phyloP scores from a whole-genome alignment of 2,797 vertebrate genomes.

The Malacoctenus gilli region DNA sequence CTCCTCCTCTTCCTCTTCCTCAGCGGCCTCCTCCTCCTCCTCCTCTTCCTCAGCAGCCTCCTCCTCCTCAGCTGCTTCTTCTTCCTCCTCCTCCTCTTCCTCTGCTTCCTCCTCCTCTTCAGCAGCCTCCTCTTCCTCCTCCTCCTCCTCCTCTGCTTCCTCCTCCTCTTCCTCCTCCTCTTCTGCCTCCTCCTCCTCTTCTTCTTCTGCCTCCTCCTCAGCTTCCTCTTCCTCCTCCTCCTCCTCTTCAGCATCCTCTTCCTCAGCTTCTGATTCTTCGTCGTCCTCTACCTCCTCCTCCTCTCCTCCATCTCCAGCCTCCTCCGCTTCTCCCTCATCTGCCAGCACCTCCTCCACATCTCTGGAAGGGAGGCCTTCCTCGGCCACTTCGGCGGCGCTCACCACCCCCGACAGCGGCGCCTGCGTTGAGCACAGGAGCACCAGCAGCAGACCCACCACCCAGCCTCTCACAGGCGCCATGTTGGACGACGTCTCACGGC shows the following conservation, averaged over 20 bases:
- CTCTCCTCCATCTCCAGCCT: not conserved
- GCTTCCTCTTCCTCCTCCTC: not conserved
- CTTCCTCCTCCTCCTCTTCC: rapidly evolving
- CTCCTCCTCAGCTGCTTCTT: not conserved
- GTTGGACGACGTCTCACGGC: conserved; percentile 21
- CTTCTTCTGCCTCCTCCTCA: not conserved
- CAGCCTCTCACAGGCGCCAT: conserved; percentile 75
- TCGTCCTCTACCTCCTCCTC: conserved; percentile 9
- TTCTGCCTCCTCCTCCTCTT: not conserved
- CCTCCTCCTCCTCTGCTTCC: conserved; percentile 2
- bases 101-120: not conserved
- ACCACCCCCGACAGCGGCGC: conserved; percentile 40
- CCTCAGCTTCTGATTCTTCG: too few species aligned
- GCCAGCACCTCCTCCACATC: conserved; percentile 37
- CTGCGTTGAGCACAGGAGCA: conserved; percentile 72
- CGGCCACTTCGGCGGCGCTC: conserved; percentile 39
- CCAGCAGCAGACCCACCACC: conserved; percentile 73
- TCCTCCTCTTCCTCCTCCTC: not conserved
- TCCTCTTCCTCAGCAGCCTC: not conserved
- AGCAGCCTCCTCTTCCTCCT: not conserved
- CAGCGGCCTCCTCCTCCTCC: conserved; percentile 2
- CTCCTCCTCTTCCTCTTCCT: not conserved
- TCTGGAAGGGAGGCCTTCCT: conserved; percentile 41
- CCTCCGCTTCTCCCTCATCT: conserved; percentile 36
- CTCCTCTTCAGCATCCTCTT: rapidly evolving